phyloP scores from a whole-genome alignment of 2,113 vertebrate genomes.

The Crocuta crocuta region DNA sequence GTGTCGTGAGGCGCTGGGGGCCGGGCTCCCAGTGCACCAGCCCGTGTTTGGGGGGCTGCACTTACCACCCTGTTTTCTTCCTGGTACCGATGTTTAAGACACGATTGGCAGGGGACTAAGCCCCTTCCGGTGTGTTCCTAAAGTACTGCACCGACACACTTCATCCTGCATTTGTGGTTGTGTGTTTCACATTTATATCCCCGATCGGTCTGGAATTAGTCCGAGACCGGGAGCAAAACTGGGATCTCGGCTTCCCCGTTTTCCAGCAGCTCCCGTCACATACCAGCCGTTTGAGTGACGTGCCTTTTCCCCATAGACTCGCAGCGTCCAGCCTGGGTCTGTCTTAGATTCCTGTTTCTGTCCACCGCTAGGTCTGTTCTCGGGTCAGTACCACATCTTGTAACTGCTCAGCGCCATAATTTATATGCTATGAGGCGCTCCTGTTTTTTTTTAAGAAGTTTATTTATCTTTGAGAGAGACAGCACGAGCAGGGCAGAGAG shows the following conservation, averaged over 20 bases:
- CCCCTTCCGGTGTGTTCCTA: accelerated
- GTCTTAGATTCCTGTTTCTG: neutral
- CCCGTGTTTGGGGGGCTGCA: accelerated
- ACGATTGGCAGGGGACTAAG: neutral
- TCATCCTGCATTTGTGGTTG: accelerated
- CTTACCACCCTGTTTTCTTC: neutral
- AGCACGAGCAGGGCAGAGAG: no score
- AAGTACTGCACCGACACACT: accelerated
- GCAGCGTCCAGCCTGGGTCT: neutral
- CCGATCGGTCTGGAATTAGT: neutral
- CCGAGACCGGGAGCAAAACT: neutral
- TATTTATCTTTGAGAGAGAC: no score
- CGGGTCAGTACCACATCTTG: neutral
- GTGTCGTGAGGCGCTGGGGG: no score
- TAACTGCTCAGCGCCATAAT: no score
- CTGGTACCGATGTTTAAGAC: neutral
- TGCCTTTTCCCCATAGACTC: neutral
- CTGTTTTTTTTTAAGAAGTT: no score
- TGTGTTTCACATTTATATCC: neutral
- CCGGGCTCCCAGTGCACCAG: neutral
- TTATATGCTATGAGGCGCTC: accelerated
- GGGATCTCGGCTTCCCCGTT: neutral
- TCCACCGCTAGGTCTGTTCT: neutral
- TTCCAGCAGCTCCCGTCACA: neutral
- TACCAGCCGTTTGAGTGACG: accelerated